These are phyloP conservation scores for Lycocerus yunnanus DNA, from an alignment of 2,888 invertebrate species.

Conservation along the genomic window DNA sequence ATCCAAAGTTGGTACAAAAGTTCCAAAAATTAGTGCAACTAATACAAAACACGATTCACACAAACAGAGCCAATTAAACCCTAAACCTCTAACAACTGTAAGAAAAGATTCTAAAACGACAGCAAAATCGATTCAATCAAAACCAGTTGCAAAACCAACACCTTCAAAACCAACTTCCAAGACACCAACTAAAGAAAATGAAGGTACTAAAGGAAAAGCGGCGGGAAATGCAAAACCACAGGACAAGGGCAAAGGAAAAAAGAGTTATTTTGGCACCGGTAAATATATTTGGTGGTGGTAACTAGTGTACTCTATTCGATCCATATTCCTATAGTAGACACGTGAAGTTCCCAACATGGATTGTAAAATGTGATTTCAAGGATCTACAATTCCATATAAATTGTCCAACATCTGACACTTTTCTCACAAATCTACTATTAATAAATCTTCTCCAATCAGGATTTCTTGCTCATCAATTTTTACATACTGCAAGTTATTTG, in stretches of 20 bases:
- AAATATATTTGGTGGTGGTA: conserved; percentile 84
- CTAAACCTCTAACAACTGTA: conserved; percentile 38
- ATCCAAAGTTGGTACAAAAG: conserved; percentile 62
- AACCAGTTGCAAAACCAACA: conserved; percentile 28
- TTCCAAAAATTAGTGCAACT: conserved; percentile 44
- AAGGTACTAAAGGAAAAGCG: conserved; percentile 46
- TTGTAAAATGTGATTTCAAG: conserved; percentile 38
- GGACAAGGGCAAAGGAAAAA: conserved; percentile 65
- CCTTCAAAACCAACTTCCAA: conserved; percentile 33
- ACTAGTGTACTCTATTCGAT: conserved; percentile 42
- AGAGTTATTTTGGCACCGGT: conserved; percentile 84
- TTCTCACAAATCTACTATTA: conserved; percentile 39
- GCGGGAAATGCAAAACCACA: conserved; percentile 60
- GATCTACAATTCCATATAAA: conserved; percentile 31
- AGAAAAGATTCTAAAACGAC: conserved; percentile 26
- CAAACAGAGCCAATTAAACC: conserved; percentile 44
- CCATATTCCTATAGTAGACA: conserved; percentile 49
- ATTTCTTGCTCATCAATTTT: not conserved
- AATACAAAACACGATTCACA: conserved; percentile 37
- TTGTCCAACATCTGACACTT: conserved; percentile 29
- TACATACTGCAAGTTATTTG: not conserved
- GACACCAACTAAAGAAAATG: conserved; percentile 6
- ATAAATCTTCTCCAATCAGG: conserved; percentile 7
- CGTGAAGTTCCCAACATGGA: conserved; percentile 45
- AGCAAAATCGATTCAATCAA: conserved; percentile 43